phyloP scores from a whole-genome alignment of 2,888 invertebrate genomes.

The Rhodophaea formosa region DNA sequence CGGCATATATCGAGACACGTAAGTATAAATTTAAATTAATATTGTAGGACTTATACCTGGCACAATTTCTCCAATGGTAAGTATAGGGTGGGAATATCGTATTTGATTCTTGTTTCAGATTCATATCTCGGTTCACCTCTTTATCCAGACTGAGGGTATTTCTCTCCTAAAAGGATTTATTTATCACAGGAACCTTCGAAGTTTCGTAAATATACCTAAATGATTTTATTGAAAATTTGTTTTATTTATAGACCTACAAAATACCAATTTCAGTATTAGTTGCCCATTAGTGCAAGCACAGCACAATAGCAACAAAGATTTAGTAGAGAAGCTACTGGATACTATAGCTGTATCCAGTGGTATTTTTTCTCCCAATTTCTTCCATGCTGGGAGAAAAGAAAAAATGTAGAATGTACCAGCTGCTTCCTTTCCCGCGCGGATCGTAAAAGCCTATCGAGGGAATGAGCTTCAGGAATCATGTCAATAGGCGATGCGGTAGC shows the following conservation, averaged over 20 bases:
- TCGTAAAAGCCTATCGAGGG: no score
- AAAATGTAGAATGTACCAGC: no score
- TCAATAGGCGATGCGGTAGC: no score
- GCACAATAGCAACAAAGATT: no score
- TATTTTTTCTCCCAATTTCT: no score
- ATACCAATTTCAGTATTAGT: no score
- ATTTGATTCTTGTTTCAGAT: conserved; percentile 13
- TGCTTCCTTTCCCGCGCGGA: no score
- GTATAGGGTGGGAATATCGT: conserved; percentile 9
- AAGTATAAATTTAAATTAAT: not conserved
- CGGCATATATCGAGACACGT: not conserved
- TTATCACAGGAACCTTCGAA: conserved; percentile 8
- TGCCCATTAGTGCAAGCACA: no score
- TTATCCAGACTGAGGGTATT: conserved; percentile 3
- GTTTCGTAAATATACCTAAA: conserved; percentile 5
- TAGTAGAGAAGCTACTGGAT: no score
- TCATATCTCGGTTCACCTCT: conserved; percentile 1
- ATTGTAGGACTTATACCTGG: not conserved
- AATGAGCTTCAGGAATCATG: no score
- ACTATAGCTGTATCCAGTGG: no score
- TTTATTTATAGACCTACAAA: not conserved
- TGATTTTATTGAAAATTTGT: not conserved
- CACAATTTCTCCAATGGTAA: not conserved
- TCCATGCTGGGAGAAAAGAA: no score
- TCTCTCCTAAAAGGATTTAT: not conserved